Conservation (phyloP, 2,888 invertebrate species). For the Tetranychus truncatus region DNA sequence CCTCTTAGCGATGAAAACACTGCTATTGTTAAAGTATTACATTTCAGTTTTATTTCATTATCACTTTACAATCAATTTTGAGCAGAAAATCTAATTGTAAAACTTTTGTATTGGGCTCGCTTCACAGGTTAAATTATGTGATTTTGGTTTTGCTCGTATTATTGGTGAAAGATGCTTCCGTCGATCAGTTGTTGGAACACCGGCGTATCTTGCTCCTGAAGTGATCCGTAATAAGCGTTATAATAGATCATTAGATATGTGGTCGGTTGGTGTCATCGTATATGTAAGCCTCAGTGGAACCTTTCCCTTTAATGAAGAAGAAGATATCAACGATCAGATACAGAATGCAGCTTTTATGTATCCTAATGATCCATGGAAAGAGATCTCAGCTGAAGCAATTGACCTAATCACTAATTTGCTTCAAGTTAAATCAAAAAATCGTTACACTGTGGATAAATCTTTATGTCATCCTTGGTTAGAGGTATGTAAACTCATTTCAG, state of each 20-base stretch:
- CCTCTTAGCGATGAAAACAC: too few relatives aligned
- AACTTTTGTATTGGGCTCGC: background rate
- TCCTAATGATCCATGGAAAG: slow-evolving; percentile 90
- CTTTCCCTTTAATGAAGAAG: slow-evolving; percentile 98
- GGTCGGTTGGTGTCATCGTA: slow-evolving; percentile 97
- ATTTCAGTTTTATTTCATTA: background rate
- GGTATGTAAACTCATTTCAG: slow-evolving; percentile 37
- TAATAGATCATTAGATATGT: slow-evolving; percentile 96
- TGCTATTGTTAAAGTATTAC: background rate
- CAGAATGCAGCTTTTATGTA: slow-evolving; percentile 99
- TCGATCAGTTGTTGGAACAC: slow-evolving; percentile 91
- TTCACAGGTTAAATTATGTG: slow-evolving; percentile 62
- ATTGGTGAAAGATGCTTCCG: slow-evolving; percentile 97
- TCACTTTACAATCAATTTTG: background rate
- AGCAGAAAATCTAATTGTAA: background rate
- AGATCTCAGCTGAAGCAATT: slow-evolving; percentile 82
- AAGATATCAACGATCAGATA: slow-evolving; percentile 97
- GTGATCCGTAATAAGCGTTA: slow-evolving; percentile 95
- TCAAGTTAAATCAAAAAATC: slow-evolving; percentile 79
- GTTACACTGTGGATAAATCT: slow-evolving; percentile 89
- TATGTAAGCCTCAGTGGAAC: slow-evolving; percentile 93
- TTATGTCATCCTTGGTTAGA: slow-evolving; percentile 87
- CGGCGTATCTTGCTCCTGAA: slow-evolving; percentile 94
- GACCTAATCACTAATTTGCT: slow-evolving; percentile 92
- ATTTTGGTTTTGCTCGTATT: slow-evolving; percentile 96